Evolutionary conservation across 64 coral and sea anemone species (phyloP).

Genomic region (Stylophora pistillata): DNA sequence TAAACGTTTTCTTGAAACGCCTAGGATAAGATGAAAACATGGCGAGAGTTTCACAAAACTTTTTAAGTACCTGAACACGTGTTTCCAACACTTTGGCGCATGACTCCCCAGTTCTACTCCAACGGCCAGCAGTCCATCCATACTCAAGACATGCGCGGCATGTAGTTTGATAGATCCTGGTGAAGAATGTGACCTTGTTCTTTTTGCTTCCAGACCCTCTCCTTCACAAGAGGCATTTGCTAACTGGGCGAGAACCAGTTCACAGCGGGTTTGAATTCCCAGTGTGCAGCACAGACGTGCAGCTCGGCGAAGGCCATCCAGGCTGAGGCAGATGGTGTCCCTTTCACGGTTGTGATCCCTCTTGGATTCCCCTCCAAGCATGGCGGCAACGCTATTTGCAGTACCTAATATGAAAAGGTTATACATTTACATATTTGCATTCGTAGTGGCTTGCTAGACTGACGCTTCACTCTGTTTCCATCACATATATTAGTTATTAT

Average conservation of each 20-base stretch:
- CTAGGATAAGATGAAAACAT: too few relatives aligned
- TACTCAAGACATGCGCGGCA: conserved; percentile 94
- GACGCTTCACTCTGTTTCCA: too few relatives aligned
- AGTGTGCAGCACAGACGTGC: conserved; percentile 91
- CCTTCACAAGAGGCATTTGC: conserved; percentile 94
- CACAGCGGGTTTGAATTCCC: conserved; percentile 95
- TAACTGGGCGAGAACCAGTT: conserved; percentile 84
- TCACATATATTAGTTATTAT: too few relatives aligned
- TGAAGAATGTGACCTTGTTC: conserved; percentile 45
- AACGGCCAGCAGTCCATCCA: conserved; percentile 94
- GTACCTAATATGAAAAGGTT: not conserved
- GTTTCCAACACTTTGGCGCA: conserved; percentile 98
- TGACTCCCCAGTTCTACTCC: conserved; percentile 95
- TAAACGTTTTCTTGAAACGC: too few relatives aligned
- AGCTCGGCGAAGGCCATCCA: conserved; percentile 87
- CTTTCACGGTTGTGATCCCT: conserved; percentile 88
- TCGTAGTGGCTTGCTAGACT: too few relatives aligned
- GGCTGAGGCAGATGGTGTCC: conserved; percentile 92
- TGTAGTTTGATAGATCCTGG: conserved; percentile 71
- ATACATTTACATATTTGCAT: not conserved
- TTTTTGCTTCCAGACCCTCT: conserved; percentile 57
- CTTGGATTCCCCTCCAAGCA: conserved; percentile 87
- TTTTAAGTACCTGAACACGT: conserved; percentile 83
- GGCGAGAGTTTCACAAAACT: not conserved
- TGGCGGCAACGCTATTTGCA: conserved; percentile 73